These are phyloP conservation scores for Iguana delicatissima DNA, from an alignment of 2,797 vertebrate genomes.

Conservation along the genomic window DNA sequence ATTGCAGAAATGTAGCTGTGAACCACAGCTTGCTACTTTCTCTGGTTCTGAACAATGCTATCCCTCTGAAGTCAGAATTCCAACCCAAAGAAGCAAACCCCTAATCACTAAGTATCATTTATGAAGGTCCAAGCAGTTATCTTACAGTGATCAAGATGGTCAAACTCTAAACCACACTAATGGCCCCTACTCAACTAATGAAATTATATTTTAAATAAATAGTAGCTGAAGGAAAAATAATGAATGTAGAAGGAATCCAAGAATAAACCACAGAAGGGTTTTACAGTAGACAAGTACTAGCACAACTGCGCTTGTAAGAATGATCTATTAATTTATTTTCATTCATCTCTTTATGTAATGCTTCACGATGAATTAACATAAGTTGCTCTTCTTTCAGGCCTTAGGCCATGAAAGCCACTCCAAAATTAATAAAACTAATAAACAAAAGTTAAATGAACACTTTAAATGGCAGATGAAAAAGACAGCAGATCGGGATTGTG, in stretches of 20 bases:
- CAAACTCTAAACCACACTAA: background rate
- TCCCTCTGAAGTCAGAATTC: background rate
- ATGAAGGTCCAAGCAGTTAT: background rate
- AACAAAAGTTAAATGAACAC: slow-evolving; percentile 4
- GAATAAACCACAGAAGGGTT: slow-evolving; percentile 4
- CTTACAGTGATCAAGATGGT: background rate
- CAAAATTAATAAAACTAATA: slow-evolving; percentile 15
- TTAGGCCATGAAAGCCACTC: slow-evolving; percentile 5
- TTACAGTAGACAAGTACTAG: background rate
- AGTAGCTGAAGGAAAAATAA: background rate
- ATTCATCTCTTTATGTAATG: slow-evolving; percentile 5
- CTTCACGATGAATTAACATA: background rate
- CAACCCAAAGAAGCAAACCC: background rate
- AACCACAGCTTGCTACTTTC: background rate
- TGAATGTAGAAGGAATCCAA: background rate
- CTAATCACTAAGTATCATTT: background rate
- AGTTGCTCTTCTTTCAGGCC: slow-evolving; percentile 4
- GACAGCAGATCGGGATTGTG: background rate
- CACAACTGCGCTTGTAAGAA: background rate
- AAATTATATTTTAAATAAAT: background rate
- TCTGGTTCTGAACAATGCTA: background rate
- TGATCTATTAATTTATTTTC: background rate
- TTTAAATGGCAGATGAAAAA: background rate
- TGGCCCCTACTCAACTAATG: background rate
- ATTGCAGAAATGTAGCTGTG: background rate